A percentile compares a stretch with the other conserved stretches of the same genome.
These are phyloP conservation scores for Agriopis marginaria DNA, from an alignment of 2,888 invertebrate species.

Conservation along the genomic window DNA sequence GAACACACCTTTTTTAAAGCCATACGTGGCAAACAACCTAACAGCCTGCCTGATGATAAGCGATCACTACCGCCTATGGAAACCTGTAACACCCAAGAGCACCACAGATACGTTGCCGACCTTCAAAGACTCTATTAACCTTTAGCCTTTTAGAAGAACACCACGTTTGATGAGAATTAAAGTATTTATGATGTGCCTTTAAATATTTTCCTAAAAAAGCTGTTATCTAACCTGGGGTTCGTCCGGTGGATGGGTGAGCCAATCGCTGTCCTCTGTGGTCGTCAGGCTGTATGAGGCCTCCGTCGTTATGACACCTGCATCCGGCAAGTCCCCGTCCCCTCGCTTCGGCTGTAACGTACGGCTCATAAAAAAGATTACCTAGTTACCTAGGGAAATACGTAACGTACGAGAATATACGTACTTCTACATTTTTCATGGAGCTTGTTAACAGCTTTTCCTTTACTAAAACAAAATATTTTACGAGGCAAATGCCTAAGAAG, in stretches of 20 bases:
- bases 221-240: slow-evolving; percentile 59
- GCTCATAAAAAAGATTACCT: slow-evolving; percentile 23
- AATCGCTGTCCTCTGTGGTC: slow-evolving; percentile 77
- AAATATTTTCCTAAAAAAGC: not conserved
- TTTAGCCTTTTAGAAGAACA: too few relatives aligned
- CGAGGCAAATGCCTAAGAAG: too few relatives aligned
- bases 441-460: not conserved
- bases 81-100: too few relatives aligned
- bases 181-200: not conserved
- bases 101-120: too few relatives aligned
- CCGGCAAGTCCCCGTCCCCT: slow-evolving; percentile 58
- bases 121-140: too few relatives aligned
- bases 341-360: slow-evolving; percentile 62
- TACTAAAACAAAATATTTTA: not conserved
- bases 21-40: too few relatives aligned
- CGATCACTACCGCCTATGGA: too few relatives aligned
- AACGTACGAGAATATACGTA: not conserved
- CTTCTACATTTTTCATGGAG: not conserved
- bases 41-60: too few relatives aligned
- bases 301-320: slow-evolving; percentile 66
- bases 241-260: slow-evolving; percentile 79
- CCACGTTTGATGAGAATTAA: not conserved
- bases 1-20: too few relatives aligned
- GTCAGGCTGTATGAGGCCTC: slow-evolving; percentile 71
- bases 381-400: slow-evolving; percentile 2